Evolutionary conservation across 2,797 vertebrate genomes (phyloP).

Genomic region (Oreortyx pictus): DNA sequence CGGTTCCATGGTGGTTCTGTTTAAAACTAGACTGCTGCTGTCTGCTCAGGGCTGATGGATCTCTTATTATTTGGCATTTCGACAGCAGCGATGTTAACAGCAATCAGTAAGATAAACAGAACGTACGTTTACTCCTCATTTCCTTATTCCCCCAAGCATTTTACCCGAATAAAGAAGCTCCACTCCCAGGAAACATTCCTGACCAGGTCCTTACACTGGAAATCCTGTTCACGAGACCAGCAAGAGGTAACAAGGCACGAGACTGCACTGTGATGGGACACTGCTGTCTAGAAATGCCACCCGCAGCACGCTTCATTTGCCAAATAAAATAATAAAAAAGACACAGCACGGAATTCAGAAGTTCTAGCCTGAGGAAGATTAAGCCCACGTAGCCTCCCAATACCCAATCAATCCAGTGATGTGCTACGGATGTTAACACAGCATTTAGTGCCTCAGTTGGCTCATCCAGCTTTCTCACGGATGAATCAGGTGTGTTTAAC

Average conservation of each 20-base stretch:
- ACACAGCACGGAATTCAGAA: not conserved
- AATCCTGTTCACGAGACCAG: not conserved
- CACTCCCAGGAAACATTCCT: not conserved
- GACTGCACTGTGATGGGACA: not conserved
- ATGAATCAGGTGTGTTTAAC: not conserved
- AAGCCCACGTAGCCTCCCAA: fast-evolving
- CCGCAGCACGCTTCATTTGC: fast-evolving
- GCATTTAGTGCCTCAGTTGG: fast-evolving
- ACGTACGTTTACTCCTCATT: not conserved
- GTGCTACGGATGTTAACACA: not conserved
- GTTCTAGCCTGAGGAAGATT: not conserved
- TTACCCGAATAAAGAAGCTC: not conserved
- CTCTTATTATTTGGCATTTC: not conserved
- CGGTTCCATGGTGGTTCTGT: not conserved
- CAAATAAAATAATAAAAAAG: not conserved
- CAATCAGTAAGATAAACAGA: not conserved
- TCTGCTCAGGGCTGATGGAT: not conserved
- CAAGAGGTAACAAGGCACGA: fast-evolving
- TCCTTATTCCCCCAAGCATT: not conserved
- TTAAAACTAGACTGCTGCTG: not conserved
- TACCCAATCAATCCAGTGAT: not conserved
- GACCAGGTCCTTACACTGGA: fast-evolving
- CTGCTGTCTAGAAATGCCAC: fast-evolving
- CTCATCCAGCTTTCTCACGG: not conserved
- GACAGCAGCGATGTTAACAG: not conserved